Percentiles rank a stretch among this genome's conserved stretches.
Evolutionary conservation across 2,113 vertebrate genomes (phyloP).

Genomic region (Stictonetta naevosa): DNA sequence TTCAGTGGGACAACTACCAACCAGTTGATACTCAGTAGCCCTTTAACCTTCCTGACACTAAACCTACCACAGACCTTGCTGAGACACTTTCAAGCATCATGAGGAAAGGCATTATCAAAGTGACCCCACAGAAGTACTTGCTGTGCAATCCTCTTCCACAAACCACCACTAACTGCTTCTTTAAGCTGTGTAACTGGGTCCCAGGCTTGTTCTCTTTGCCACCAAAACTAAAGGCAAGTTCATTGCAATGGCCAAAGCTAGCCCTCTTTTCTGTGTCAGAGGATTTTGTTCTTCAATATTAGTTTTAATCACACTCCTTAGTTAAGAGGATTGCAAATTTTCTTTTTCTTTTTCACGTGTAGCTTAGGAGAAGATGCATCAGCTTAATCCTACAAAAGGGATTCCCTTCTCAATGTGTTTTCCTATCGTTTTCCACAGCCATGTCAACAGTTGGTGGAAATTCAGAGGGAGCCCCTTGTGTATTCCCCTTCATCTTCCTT

Average conservation of each 20-base stretch:
- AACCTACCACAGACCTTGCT: background rate
- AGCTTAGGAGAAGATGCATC: background rate
- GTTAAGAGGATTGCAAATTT: background rate
- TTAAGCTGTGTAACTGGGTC: background rate
- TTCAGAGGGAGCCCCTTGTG: slow-evolving; percentile 89
- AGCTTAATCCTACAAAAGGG: background rate
- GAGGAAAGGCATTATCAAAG: background rate
- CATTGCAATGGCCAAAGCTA: background rate
- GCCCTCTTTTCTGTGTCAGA: background rate
- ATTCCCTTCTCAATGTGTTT: background rate
- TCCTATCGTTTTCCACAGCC: slow-evolving; percentile 70
- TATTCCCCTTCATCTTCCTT: slow-evolving; percentile 94
- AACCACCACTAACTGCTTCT: background rate
- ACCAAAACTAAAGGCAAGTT: background rate
- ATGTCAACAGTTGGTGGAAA: slow-evolving; percentile 97
- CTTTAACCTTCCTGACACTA: background rate
- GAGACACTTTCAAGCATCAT: background rate
- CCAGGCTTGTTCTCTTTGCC: background rate
- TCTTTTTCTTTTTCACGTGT: background rate
- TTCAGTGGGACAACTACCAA: background rate
- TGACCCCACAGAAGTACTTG: background rate
- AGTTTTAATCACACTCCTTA: background rate
- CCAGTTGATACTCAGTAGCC: background rate
- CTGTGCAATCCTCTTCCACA: background rate
- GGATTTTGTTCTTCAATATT: background rate